These are phyloP conservation scores for Malurus alboscapulatus DNA, from an alignment of 2,113 vertebrate species.

Conservation along the genomic window DNA sequence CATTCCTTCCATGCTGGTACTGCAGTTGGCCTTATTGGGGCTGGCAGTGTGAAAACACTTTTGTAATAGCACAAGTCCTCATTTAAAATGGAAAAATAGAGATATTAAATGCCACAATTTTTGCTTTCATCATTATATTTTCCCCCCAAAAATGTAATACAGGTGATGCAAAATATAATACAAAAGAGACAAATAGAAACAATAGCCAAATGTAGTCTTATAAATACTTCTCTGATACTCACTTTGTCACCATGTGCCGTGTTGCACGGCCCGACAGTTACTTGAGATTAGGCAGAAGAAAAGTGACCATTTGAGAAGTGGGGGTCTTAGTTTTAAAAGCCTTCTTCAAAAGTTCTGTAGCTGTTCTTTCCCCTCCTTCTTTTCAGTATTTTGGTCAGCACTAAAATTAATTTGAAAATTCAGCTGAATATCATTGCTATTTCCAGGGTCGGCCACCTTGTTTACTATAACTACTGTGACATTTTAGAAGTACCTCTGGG, in stretches of 20 bases:
- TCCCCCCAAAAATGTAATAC: accelerated
- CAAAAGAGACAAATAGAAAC: neutral
- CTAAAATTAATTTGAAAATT: neutral
- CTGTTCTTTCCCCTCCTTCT: accelerated
- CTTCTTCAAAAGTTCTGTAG: neutral
- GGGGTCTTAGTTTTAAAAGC: neutral
- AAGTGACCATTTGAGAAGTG: neutral
- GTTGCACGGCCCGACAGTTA: neutral
- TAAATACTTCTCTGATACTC: neutral
- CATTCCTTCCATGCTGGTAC: neutral
- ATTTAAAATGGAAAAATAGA: neutral
- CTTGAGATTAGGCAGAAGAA: neutral
- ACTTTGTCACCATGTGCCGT: neutral
- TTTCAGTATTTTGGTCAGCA: neutral
- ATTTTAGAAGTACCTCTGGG: neutral
- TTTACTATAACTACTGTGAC: neutral
- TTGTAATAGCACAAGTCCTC: neutral
- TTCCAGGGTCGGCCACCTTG: neutral
- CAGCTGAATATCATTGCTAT: neutral
- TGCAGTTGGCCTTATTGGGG: neutral
- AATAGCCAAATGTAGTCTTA: neutral
- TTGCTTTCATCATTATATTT: neutral
- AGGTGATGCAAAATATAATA: neutral
- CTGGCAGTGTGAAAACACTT: neutral
- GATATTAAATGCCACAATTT: neutral